These are phyloP conservation scores for Latheticus oryzae DNA, from an alignment of 2,888 invertebrate genomes.

Conservation along the genomic window DNA sequence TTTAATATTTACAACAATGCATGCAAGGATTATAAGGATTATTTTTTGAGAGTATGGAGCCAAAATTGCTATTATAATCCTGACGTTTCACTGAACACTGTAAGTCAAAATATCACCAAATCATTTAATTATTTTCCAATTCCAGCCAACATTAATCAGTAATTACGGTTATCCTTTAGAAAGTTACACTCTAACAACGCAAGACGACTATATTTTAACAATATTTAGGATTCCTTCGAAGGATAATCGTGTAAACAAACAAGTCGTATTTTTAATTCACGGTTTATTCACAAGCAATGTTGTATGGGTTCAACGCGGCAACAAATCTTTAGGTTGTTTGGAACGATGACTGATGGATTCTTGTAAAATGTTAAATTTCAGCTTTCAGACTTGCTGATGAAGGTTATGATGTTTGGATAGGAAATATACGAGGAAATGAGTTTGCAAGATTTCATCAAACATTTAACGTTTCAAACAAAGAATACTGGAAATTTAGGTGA, in stretches of 20 bases:
- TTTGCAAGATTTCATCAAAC: constrained; percentile 75
- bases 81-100: constrained; percentile 16
- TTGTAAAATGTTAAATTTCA: constrained; percentile 55
- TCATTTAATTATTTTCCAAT: not conserved
- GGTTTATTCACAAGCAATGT: constrained; percentile 45
- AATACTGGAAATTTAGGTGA: constrained; percentile 75
- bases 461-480: constrained; percentile 66
- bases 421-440: constrained; percentile 82
- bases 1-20: constrained; percentile 24
- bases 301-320: constrained; percentile 49
- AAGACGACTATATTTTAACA: constrained; percentile 22
- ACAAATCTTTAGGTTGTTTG: constrained; percentile 50
- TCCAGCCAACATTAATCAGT: constrained; percentile 11
- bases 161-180: constrained; percentile 23
- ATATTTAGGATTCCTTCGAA: constrained; percentile 39
- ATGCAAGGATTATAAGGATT: constrained; percentile 19
- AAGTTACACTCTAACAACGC: constrained; percentile 4
- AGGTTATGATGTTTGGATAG: constrained; percentile 82
- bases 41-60: constrained; percentile 10
- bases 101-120: constrained; percentile 3
- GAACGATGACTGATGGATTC: too few relatives aligned
- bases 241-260: constrained; percentile 25
- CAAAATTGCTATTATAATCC: constrained; percentile 27
- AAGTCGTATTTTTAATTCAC: constrained; percentile 49
- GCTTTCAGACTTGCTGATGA: constrained; percentile 74